Base-by-base conservation (phyloP, 2,797 vertebrate species). In the Microtus agrestis region DNA sequence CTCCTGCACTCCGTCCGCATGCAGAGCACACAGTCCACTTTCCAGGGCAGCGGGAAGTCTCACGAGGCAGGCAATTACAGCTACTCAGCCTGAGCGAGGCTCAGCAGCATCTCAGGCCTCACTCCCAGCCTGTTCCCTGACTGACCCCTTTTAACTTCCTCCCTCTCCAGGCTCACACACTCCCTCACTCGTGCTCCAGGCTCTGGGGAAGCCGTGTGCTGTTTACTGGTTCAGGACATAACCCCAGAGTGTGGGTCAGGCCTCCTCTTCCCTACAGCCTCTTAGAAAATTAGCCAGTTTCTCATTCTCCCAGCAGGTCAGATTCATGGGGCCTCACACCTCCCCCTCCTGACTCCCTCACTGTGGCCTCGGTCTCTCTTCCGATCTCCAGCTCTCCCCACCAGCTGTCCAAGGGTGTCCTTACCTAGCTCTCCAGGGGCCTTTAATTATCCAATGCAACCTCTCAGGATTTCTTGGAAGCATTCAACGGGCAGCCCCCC, bases 251-350 rank as follows among this genome's bases (percentile, higher is more conserved):
- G 59, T 63, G 95, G 40, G 34, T 89, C 93, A 77, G 43, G 79
- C 63, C 40, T 90, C 88, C 56, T 73, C 82, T 93, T n/a, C 37
- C 90, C 59, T 92, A 51, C 17, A 61, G 54, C n/a, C 67, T 90
- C 88, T 85, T 92, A 48, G 67, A 74, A 93, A 89, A 93, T 86
- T n/a, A 90, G 51, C 73, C 43, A 4, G 23, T 56, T 86, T 78
- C 92, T 95, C 76, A 63, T 78, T 88, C 46, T 93, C 61, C 34
- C n/a, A 46, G 73, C 4, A 21, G 81, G 89, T 91, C 94, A 87
- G 69, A 82, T 54, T 82, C 78, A 61, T 31, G 19, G 11, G 34
- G 69, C 87, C 76, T 46, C 48, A 85, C 54, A n/a, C 65, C 46
- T 9, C 40, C n/a, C 34, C 46, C 56, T 54, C 34, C 43, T 37